Evolutionary conservation across 2,888 invertebrate genomes (phyloP).

Genomic region (Tiliacea aurago): DNA sequence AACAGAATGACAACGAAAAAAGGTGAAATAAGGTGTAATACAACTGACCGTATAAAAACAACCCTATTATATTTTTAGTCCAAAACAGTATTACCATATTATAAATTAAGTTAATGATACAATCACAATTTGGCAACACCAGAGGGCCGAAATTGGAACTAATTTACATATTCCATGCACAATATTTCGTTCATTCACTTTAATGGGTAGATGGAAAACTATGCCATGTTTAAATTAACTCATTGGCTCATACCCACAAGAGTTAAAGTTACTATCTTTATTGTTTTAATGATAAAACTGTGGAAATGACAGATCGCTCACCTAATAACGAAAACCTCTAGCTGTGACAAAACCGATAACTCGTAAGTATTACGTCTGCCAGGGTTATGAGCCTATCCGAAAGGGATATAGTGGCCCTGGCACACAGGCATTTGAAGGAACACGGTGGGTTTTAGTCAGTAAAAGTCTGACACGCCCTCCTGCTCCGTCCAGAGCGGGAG

Average conservation of each 20-base stretch:
- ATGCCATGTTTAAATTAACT: slow-evolving; percentile 48
- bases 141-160: slow-evolving; percentile 40
- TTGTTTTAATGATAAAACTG: not conserved
- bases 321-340: too few relatives aligned
- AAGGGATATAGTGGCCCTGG: too few relatives aligned
- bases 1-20: not conserved
- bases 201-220: slow-evolving; percentile 57
- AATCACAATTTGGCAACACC: slow-evolving; percentile 61
- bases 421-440: too few relatives aligned
- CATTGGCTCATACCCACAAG: slow-evolving; percentile 41
- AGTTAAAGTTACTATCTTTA: slow-evolving; percentile 22
- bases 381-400: too few relatives aligned
- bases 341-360: too few relatives aligned
- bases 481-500: too few relatives aligned
- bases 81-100: slow-evolving; percentile 27
- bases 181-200: slow-evolving; percentile 58
- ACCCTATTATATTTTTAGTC: slow-evolving; percentile 2
- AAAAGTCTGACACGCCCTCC: too few relatives aligned
- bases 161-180: slow-evolving; percentile 59
- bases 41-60: not conserved
- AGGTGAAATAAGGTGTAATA: not conserved
- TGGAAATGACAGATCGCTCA: not conserved
- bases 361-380: too few relatives aligned
- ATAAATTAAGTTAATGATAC: slow-evolving; percentile 59
- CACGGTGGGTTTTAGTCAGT: too few relatives aligned